Evolutionary conservation across 2,797 vertebrate genomes (phyloP).

Genomic region (Monodelphis domestica): DNA sequence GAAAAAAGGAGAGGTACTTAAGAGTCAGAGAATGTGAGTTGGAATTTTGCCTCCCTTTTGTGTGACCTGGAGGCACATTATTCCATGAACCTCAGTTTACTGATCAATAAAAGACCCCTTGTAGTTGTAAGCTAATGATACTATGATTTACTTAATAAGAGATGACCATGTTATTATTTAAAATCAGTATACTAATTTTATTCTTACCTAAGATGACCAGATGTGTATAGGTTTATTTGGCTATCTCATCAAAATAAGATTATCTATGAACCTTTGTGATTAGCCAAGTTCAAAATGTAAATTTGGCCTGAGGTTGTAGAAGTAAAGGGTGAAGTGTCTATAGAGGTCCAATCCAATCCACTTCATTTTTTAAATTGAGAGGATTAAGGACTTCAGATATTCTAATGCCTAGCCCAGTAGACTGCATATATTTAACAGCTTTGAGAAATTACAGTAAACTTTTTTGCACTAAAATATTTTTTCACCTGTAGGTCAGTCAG

Average conservation of each 20-base stretch:
- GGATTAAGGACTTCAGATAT: neutral
- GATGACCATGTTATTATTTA: neutral
- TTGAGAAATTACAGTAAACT: neutral
- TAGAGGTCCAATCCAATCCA: neutral
- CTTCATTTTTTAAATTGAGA: neutral
- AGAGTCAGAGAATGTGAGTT: neutral
- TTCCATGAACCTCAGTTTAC: neutral
- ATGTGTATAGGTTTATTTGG: neutral
- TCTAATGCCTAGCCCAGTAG: neutral
- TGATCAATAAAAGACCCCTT: neutral
- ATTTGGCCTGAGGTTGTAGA: neutral
- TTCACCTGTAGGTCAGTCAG: neutral
- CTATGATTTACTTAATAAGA: neutral
- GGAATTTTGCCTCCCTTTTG: neutral
- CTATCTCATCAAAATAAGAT: neutral
- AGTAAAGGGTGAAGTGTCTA: neutral
- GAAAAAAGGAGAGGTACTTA: neutral
- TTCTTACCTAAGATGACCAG: neutral
- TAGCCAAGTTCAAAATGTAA: neutral
- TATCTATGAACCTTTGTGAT: neutral
- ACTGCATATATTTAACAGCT: neutral
- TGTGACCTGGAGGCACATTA: neutral
- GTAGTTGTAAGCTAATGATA: neutral
- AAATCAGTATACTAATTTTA: neutral
- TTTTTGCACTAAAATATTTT: neutral